A percentile compares a stretch with the other conserved stretches of the same genome.
These are phyloP conservation scores for Micromussa lordhowensis DNA, from an alignment of 92 coral and sea anemone genomes.

Conservation along the genomic window DNA sequence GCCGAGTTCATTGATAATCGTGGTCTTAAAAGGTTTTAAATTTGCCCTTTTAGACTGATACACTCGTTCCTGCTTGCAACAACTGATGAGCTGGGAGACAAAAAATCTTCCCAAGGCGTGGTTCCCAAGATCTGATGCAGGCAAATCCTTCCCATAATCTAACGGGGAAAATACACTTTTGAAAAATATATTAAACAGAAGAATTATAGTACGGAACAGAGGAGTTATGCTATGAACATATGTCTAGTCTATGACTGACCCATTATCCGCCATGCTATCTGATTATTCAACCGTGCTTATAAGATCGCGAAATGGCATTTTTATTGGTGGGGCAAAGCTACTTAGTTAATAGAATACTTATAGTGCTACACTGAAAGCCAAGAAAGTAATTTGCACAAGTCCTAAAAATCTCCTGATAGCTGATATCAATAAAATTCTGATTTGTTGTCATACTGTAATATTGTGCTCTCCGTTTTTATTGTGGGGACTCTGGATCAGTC, in stretches of 20 bases:
- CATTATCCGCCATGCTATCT: neutral
- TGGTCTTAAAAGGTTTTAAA: neutral
- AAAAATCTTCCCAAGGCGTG: neutral
- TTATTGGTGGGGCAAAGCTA: neutral
- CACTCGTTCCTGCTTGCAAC: neutral
- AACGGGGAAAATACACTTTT: neutral
- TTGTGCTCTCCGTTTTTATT: neutral
- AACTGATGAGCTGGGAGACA: too few species aligned
- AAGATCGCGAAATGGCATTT: neutral
- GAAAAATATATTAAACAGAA: neutral
- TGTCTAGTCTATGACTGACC: neutral
- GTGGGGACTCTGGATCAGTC: too few species aligned
- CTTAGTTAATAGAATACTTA: neutral
- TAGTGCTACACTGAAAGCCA: neutral
- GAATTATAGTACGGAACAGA: neutral
- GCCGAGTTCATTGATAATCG: neutral
- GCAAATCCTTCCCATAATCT: neutral
- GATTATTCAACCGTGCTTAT: neutral
- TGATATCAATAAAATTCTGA: constrained; percentile 13
- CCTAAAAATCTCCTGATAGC: neutral
- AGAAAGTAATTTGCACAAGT: neutral
- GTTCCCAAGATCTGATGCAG: neutral
- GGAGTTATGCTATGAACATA: neutral
- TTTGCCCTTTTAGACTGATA: neutral
- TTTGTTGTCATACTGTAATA: neutral